A percentile compares a stretch with the other conserved stretches of the same genome.
These are phyloP conservation scores for Leptopilina clavipes DNA, from an alignment of 1,140 invertebrate species.

Conservation along the genomic window DNA sequence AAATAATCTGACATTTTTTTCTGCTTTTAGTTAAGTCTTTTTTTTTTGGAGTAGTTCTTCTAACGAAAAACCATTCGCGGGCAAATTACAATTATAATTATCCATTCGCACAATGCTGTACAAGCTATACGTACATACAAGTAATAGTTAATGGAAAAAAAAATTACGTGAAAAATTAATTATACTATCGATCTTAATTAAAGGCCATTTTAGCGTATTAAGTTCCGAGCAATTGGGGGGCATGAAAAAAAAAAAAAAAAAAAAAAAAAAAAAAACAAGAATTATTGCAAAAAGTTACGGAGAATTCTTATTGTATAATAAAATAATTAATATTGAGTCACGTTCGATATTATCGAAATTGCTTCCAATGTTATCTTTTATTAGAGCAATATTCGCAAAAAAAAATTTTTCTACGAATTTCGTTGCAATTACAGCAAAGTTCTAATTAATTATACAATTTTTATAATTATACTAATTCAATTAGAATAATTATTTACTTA, in stretches of 20 bases:
- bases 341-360: neutral
- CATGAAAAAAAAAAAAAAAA: no score
- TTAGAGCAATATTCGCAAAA: neutral
- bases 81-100: constrained; percentile 29
- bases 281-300: constrained; percentile 25
- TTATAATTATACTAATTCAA: neutral
- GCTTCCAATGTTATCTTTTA: neutral
- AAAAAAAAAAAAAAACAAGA: no score
- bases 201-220: constrained; percentile 9
- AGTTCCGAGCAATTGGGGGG: neutral
- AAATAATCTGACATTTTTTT: neutral
- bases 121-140: constrained; percentile 25
- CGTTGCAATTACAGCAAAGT: constrained; percentile 29
- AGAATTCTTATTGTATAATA: constrained; percentile 1
- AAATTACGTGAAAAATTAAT: neutral
- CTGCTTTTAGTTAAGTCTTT: neutral
- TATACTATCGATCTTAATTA: constrained; percentile 17
- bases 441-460: neutral
- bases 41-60: neutral
- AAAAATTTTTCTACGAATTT: neutral
- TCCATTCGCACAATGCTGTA: constrained; percentile 25
- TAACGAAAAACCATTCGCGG: constrained; percentile 7
- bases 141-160: constrained; percentile 23
- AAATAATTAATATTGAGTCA: neutral
- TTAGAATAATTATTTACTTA: neutral